phyloP scores from a whole-genome alignment of 2,797 vertebrate genomes.

The Echeneis naucrates region DNA sequence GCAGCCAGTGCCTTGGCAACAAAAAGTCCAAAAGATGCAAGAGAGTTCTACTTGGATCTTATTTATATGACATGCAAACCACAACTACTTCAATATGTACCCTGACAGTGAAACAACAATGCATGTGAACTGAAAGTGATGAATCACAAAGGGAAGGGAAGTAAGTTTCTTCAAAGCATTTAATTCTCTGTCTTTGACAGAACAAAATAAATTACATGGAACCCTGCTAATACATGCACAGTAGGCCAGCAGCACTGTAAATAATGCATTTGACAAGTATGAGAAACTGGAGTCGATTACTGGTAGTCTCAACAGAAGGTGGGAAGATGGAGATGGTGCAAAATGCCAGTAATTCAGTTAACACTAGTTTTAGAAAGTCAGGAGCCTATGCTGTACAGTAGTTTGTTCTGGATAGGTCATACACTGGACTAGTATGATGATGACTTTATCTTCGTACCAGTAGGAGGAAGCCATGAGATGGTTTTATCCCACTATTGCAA shows the following conservation, averaged over 20 bases:
- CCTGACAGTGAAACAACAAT: slow-evolving; percentile 26
- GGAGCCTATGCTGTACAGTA: slow-evolving; percentile 10
- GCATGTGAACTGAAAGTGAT: slow-evolving; percentile 8
- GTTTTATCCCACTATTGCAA: slow-evolving; percentile 26
- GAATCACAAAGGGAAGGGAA: slow-evolving; percentile 4
- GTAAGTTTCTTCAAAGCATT: slow-evolving; percentile 23
- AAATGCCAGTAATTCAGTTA: slow-evolving; percentile 53
- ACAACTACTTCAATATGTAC: neutral
- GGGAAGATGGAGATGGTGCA: neutral
- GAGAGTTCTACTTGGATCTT: slow-evolving; percentile 23
- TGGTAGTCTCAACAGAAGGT: slow-evolving; percentile 39
- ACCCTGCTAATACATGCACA: slow-evolving; percentile 11
- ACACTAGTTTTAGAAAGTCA: slow-evolving; percentile 32
- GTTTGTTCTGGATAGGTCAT: slow-evolving; percentile 15
- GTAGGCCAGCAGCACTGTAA: slow-evolving; percentile 24
- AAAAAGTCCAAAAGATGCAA: slow-evolving; percentile 1
- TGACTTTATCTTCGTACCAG: slow-evolving; percentile 50
- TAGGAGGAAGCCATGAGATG: slow-evolving; percentile 6
- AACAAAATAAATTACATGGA: slow-evolving; percentile 18
- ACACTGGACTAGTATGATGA: slow-evolving; percentile 40
- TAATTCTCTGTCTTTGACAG: slow-evolving; percentile 25
- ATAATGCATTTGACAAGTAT: slow-evolving; percentile 42
- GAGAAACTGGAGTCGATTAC: slow-evolving; percentile 63
- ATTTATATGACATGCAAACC: slow-evolving; percentile 7
- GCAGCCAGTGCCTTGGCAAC: slow-evolving; percentile 49